Conservation (phyloP, 2,113 vertebrate species). For the Poecilia latipinna region DNA sequence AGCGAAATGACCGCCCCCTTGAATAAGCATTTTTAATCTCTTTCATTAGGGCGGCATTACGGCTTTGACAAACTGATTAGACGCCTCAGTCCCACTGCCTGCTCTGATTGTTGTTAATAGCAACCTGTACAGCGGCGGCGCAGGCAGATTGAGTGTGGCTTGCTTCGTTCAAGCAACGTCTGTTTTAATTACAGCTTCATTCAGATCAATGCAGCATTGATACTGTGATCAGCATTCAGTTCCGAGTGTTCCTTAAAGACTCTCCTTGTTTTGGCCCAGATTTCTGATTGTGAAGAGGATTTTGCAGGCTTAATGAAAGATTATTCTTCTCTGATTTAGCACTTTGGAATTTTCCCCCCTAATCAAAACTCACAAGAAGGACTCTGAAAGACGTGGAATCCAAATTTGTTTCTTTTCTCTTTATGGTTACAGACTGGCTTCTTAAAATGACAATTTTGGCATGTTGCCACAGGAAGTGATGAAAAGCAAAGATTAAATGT, state of each 20-base stretch:
- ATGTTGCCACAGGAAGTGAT: not conserved
- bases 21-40: conserved; percentile 65
- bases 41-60: conserved; percentile 70
- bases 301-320: conserved; percentile 43
- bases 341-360: not conserved
- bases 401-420: too few species aligned
- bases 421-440: not conserved
- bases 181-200: conserved; percentile 62
- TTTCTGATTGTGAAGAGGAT: conserved; percentile 50
- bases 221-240: conserved; percentile 37
- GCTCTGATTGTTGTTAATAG: conserved; percentile 65
- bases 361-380: not conserved
- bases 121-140: conserved; percentile 61
- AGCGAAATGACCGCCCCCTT: conserved; percentile 23
- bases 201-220: conserved; percentile 44
- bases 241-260: conserved; percentile 33
- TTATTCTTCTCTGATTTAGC: conserved; percentile 27
- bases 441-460: not conserved
- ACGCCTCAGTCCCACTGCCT: conserved; percentile 55
- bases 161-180: conserved; percentile 18
- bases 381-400: not conserved
- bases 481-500: not conserved
- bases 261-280: not conserved
- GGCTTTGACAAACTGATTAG: conserved; percentile 67
- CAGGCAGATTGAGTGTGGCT: conserved; percentile 21